Conservation (phyloP, 2,888 invertebrate species). For the Leptinotarsa haldemani region DNA sequence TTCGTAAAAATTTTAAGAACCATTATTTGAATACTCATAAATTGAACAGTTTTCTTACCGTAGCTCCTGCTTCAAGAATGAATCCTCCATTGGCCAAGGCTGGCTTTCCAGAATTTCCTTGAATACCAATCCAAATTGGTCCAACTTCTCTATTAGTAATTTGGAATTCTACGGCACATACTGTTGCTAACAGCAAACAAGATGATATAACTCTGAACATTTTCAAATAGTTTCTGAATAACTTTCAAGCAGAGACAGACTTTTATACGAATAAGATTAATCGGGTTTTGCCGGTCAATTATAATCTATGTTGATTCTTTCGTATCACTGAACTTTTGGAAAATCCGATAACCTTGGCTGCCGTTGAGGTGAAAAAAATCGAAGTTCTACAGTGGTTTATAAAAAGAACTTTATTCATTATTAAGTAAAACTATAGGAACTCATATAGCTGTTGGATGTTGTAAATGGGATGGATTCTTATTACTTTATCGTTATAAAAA, state of each 20-base stretch:
- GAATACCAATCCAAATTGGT: conserved; percentile 56
- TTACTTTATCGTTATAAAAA: no score
- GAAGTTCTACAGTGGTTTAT: background rate
- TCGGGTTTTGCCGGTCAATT: conserved; percentile 10
- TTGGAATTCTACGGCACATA: conserved; percentile 48
- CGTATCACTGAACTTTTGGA: background rate
- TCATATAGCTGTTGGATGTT: background rate
- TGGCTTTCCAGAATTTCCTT: conserved; percentile 53
- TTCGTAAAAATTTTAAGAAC: no score
- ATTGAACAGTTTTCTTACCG: conserved; percentile 45
- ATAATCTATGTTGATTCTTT: background rate
- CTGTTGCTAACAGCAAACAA: conserved; percentile 22
- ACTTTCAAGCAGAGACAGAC: background rate
- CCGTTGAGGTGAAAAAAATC: background rate
- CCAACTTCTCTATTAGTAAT: conserved; percentile 53
- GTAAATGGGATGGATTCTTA: no score
- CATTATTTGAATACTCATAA: background rate
- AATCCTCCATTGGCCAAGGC: conserved; percentile 57
- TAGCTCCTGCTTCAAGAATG: conserved; percentile 48
- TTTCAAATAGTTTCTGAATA: conserved; percentile 6
- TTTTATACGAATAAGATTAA: background rate
- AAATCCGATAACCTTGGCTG: conserved; percentile 7
- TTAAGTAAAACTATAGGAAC: background rate
- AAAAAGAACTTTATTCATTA: background rate
- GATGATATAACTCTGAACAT: conserved; percentile 32